Conservation (phyloP, 2,797 vertebrate species). For the Parauchenoglanis punctatus region DNA sequence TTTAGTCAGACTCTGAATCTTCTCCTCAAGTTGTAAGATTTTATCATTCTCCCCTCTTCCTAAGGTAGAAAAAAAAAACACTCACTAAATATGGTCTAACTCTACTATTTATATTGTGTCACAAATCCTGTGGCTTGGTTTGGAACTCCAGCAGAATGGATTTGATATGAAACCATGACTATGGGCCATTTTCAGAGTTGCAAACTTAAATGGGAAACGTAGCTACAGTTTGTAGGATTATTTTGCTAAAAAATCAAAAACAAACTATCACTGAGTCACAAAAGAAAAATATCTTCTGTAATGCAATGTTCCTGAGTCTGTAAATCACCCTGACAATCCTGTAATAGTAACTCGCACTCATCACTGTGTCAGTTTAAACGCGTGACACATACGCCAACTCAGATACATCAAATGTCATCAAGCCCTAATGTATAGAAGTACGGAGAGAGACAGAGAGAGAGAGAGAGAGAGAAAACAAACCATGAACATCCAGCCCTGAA, state of each 20-base stretch:
- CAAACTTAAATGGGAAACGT: neutral
- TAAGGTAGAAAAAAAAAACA: conserved; percentile 54
- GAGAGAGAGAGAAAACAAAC: neutral
- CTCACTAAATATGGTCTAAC: neutral
- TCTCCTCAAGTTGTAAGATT: conserved; percentile 84
- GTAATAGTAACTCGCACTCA: neutral
- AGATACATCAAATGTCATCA: neutral
- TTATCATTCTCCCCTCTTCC: conserved; percentile 79
- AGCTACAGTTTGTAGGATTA: neutral
- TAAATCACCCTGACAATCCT: neutral
- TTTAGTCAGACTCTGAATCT: conserved; percentile 81
- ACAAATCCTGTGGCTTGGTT: neutral
- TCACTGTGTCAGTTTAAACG: neutral
- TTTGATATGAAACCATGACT: neutral
- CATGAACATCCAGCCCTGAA: neutral
- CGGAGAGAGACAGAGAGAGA: too few relatives aligned
- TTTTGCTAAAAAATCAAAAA: neutral
- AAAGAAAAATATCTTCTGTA: neutral
- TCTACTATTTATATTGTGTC: neutral
- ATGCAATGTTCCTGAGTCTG: neutral
- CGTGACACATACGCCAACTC: neutral
- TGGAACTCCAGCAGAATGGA: neutral
- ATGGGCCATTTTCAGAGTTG: neutral
- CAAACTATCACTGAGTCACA: neutral
- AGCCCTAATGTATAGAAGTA: neutral